Conservation (phyloP, 1,140 invertebrate genomes). For the Drosophila truncata region DNA sequence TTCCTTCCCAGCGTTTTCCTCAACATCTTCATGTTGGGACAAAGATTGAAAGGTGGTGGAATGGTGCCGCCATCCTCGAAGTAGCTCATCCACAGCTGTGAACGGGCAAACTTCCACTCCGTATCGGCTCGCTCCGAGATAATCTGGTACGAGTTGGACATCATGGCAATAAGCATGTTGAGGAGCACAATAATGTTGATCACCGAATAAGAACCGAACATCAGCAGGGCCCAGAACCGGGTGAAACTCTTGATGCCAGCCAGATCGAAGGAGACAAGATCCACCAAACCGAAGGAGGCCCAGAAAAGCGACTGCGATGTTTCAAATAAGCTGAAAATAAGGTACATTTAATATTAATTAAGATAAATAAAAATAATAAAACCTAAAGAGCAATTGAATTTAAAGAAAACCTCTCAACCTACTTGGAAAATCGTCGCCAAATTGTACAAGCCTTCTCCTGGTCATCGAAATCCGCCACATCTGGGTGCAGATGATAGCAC, state of each 20-base stretch:
- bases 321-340: slow-evolving; percentile 92
- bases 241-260: slow-evolving; percentile 95
- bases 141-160: slow-evolving; percentile 97
- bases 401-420: slow-evolving; percentile 48
- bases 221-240: slow-evolving; percentile 93
- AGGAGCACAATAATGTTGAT: slow-evolving; percentile 97
- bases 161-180: slow-evolving; percentile 98
- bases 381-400: not conserved
- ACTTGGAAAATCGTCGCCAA: slow-evolving; percentile 95
- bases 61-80: slow-evolving; percentile 94
- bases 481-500: slow-evolving; percentile 91
- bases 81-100: slow-evolving; percentile 96
- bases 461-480: slow-evolving; percentile 90
- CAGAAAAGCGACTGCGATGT: slow-evolving; percentile 97
- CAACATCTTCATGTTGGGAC: slow-evolving; percentile 90
- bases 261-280: slow-evolving; percentile 93
- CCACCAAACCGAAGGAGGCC: slow-evolving; percentile 96
- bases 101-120: slow-evolving; percentile 97
- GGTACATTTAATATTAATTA: slow-evolving; percentile 31
- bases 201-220: slow-evolving; percentile 95
- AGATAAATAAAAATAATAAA: not conserved
- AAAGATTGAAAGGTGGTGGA: slow-evolving; percentile 95
- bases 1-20: slow-evolving; percentile 85
- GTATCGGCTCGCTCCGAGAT: slow-evolving; percentile 95
- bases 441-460: slow-evolving; percentile 93